Percentiles rank a stretch among this genome's conserved stretches.
These are phyloP conservation scores for Sciurus carolinensis DNA, from an alignment of 2,797 vertebrate species.

Conservation along the genomic window DNA sequence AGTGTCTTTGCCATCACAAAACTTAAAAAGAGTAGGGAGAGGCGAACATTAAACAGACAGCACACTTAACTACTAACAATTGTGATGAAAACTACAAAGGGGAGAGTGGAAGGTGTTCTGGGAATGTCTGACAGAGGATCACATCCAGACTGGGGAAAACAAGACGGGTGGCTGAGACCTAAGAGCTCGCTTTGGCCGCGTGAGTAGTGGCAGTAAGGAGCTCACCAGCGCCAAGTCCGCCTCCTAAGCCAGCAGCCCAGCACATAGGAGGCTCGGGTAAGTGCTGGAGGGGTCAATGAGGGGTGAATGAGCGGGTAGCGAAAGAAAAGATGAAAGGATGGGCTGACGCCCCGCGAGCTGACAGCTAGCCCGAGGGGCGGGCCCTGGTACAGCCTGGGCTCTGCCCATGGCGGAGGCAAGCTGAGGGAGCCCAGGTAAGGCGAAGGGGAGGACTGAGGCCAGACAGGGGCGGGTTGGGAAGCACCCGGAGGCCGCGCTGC, in stretches of 20 bases:
- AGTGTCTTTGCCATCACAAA: background rate
- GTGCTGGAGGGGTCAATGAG: background rate
- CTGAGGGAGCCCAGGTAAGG: background rate
- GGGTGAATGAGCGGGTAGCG: background rate
- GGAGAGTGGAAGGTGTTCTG: background rate
- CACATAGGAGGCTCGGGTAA: background rate
- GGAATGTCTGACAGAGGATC: background rate
- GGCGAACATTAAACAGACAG: background rate
- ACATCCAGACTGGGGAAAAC: background rate
- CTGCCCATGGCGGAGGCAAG: no score
- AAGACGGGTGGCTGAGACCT: background rate
- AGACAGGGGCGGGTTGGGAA: rapidly evolving
- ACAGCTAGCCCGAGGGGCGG: no score
- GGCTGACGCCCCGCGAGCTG: rapidly evolving
- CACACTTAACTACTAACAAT: background rate
- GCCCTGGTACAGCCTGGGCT: background rate
- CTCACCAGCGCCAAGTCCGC: no score
- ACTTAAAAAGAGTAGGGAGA: background rate
- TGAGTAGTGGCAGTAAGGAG: background rate
- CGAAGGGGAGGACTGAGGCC: background rate
- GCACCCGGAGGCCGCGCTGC: background rate
- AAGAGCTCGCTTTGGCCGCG: background rate
- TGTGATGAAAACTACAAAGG: background rate
- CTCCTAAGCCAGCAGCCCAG: background rate
- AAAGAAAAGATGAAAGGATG: background rate